Evolutionary conservation across 2,888 invertebrate genomes (phyloP).

Genomic region (Monopis laevigella): DNA sequence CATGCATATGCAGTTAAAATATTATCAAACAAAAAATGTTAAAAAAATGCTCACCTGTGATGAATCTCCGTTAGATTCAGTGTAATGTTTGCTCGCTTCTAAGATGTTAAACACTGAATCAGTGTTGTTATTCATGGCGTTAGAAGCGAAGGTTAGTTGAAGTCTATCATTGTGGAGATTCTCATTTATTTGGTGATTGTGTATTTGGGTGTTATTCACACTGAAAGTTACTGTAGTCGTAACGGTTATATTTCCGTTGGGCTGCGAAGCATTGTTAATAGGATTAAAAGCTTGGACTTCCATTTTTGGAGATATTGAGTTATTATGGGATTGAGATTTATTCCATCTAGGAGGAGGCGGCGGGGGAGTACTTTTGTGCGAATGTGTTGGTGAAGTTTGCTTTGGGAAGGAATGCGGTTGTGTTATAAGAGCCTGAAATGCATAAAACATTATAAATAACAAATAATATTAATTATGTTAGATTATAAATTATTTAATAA

Average conservation of each 20-base stretch:
- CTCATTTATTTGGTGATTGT: conserved; percentile 62
- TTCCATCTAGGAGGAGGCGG: conserved; percentile 89
- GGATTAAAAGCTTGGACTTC: conserved; percentile 50
- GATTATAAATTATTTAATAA: conserved; percentile 8
- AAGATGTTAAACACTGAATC: conserved; percentile 43
- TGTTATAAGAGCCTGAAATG: conserved; percentile 65
- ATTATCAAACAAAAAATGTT: background rate
- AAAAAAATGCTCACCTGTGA: conserved; percentile 41
- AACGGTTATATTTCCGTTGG: conserved; percentile 79
- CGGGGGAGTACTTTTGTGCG: conserved; percentile 73
- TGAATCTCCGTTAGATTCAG: conserved; percentile 42
- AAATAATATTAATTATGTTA: background rate
- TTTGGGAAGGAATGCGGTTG: conserved; percentile 60
- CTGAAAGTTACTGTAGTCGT: conserved; percentile 89
- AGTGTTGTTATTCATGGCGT: conserved; percentile 49
- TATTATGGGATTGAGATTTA: conserved; percentile 72
- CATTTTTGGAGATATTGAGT: conserved; percentile 52
- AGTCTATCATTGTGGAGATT: conserved; percentile 54
- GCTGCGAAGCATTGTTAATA: conserved; percentile 54
- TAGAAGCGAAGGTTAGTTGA: conserved; percentile 65
- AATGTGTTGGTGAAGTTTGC: conserved; percentile 48
- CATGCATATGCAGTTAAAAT: conserved; percentile 3
- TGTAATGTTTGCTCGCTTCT: conserved; percentile 40
- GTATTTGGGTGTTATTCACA: conserved; percentile 70
- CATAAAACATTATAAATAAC: conserved; percentile 4